A percentile compares a stretch with the other conserved stretches of the same genome.
Conservation (phyloP, 2,113 vertebrate genomes). For the Podilymbus podiceps region DNA sequence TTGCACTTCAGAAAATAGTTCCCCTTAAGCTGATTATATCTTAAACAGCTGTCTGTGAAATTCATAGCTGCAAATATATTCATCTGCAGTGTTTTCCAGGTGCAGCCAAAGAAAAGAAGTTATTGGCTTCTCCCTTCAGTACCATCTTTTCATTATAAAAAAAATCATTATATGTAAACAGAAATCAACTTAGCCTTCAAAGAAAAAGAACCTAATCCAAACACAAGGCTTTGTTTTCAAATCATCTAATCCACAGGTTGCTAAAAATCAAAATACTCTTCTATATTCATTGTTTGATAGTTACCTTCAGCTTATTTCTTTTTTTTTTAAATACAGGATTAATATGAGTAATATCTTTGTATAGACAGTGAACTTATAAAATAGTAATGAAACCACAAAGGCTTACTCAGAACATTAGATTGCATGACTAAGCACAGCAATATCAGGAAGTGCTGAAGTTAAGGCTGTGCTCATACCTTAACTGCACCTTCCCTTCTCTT, state of each 20-base stretch:
- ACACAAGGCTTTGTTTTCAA: neutral
- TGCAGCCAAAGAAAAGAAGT: slow-evolving; percentile 1
- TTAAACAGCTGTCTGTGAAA: slow-evolving; percentile 45
- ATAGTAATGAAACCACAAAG: neutral
- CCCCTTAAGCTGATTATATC: neutral
- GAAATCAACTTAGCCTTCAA: neutral
- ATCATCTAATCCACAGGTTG: neutral
- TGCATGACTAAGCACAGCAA: neutral
- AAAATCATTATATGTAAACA: neutral
- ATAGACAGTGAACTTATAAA: neutral
- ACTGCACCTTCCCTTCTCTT: neutral
- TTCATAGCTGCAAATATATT: slow-evolving; percentile 15
- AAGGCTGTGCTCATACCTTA: neutral
- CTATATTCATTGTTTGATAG: neutral
- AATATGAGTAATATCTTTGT: neutral
- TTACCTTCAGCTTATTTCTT: neutral
- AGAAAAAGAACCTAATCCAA: neutral
- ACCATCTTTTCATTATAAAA: neutral
- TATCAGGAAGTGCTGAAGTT: neutral
- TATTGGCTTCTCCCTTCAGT: neutral
- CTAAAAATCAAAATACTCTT: neutral
- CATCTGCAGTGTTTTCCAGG: neutral
- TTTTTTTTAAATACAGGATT: neutral
- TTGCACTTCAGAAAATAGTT: slow-evolving; percentile 25
- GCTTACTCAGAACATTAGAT: neutral